Evolutionary conservation across 1,140 invertebrate species (phyloP).

Genomic region (Grapholita molesta): DNA sequence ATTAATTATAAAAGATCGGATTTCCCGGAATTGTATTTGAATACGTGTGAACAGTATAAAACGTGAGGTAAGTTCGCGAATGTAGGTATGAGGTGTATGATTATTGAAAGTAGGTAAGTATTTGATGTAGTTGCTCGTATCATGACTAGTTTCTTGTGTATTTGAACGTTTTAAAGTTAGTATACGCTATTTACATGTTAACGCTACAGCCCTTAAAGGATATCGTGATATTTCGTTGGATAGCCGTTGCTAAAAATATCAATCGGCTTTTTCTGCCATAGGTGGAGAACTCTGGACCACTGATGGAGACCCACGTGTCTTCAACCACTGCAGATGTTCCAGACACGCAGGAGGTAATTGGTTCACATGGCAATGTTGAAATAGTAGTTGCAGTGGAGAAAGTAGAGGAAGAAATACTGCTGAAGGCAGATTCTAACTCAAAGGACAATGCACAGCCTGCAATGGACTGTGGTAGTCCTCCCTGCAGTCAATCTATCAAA

Average conservation of each 20-base stretch:
- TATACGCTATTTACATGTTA: conserved; percentile 21
- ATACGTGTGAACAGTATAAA: conserved; percentile 22
- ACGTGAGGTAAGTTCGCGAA: conserved; percentile 55
- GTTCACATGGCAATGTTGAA: conserved; percentile 47
- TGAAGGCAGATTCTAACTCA: conserved; percentile 4
- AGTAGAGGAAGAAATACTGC: conserved; percentile 40
- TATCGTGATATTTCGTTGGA: conserved; percentile 36
- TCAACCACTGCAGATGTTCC: conserved; percentile 51
- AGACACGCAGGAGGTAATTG: conserved; percentile 43
- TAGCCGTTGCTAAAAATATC: conserved; percentile 47
- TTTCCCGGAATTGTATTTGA: not conserved
- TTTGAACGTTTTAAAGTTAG: conserved; percentile 42
- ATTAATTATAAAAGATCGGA: not conserved
- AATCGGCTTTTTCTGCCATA: conserved; percentile 42
- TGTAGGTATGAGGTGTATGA: conserved; percentile 55
- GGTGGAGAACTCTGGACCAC: conserved; percentile 52
- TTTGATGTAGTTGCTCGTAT: conserved; percentile 55
- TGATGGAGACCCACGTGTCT: conserved; percentile 65
- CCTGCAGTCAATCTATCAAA: not conserved
- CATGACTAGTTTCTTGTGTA: conserved; percentile 58
- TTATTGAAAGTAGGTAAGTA: conserved; percentile 69
- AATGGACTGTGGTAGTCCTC: not conserved
- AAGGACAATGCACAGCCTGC: conserved; percentile 10
- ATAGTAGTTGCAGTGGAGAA: conserved; percentile 55
- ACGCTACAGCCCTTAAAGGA: conserved; percentile 3